Evolutionary conservation across 2,888 invertebrate genomes (phyloP).

Genomic region (Aphodius sticticus): DNA sequence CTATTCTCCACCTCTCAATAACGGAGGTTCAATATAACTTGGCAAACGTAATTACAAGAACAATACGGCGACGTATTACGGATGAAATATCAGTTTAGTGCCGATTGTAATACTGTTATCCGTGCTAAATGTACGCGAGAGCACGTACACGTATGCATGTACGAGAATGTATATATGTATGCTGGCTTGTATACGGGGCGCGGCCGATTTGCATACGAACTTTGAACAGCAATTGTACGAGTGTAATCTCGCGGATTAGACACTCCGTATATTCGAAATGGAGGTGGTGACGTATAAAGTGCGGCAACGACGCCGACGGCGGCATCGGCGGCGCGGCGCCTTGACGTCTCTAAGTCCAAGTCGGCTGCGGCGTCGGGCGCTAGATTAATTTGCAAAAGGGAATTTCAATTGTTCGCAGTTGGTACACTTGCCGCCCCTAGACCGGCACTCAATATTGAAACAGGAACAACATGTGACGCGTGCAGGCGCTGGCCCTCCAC

Average conservation of each 20-base stretch:
- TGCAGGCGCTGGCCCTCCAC: conserved; percentile 15
- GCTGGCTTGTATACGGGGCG: conserved; percentile 9
- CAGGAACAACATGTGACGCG: conserved; percentile 17
- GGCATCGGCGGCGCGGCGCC: not conserved
- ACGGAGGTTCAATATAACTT: not conserved
- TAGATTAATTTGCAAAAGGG: conserved; percentile 14
- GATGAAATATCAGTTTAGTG: conserved; percentile 4
- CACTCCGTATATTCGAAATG: conserved; percentile 18
- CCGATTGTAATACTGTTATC: conserved; percentile 9
- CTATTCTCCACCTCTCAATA: not conserved
- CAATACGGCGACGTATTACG: conserved; percentile 12
- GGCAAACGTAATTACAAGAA: conserved; percentile 8
- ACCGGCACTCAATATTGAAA: conserved; percentile 22
- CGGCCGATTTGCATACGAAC: conserved; percentile 27
- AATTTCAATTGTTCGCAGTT: conserved; percentile 21
- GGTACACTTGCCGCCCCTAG: conserved; percentile 15
- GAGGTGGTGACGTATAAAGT: conserved; percentile 5
- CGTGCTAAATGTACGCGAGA: conserved; percentile 6
- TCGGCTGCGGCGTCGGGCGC: not conserved
- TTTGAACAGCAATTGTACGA: conserved; percentile 37
- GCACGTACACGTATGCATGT: conserved; percentile 12
- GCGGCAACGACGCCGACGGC: not conserved
- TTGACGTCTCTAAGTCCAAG: not conserved
- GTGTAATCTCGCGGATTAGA: conserved; percentile 41
- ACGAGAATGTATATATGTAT: not conserved